phyloP scores from a whole-genome alignment of 2,797 vertebrate species.

The Antrozous pallidus region DNA sequence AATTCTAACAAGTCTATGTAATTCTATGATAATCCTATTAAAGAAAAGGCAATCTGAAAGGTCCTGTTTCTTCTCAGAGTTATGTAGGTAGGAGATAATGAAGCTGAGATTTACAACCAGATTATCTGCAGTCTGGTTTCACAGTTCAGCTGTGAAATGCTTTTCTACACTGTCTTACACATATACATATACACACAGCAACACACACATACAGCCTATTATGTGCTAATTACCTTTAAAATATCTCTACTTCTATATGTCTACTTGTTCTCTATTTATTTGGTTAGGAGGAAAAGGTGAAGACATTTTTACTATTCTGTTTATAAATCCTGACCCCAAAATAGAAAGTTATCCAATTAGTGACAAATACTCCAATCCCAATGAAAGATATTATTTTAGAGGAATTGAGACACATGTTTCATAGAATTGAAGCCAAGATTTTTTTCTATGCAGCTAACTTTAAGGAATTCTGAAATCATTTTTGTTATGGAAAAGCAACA shows the following conservation, averaged over 20 bases:
- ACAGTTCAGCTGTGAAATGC: not conserved
- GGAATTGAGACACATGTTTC: not conserved
- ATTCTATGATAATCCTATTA: not conserved
- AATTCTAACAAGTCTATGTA: not conserved
- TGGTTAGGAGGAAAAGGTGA: not conserved
- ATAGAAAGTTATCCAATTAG: not conserved
- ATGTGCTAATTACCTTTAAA: not conserved
- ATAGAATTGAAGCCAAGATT: not conserved
- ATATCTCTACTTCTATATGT: not conserved
- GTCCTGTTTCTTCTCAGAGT: not conserved
- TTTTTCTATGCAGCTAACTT: not conserved
- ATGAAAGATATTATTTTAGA: not conserved
- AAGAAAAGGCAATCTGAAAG: not conserved
- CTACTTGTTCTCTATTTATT: not conserved
- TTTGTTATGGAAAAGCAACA: slow-evolving; percentile 38
- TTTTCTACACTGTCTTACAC: not conserved
- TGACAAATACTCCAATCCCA: not conserved
- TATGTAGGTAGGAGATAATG: not conserved
- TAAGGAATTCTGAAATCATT: not conserved
- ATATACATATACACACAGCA: not conserved
- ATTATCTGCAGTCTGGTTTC: not conserved
- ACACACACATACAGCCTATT: not conserved
- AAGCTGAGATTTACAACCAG: not conserved
- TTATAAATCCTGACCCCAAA: not conserved
- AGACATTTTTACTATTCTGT: not conserved